phyloP scores from a whole-genome alignment of 2,888 invertebrate species.

The Ischnura elegans region DNA sequence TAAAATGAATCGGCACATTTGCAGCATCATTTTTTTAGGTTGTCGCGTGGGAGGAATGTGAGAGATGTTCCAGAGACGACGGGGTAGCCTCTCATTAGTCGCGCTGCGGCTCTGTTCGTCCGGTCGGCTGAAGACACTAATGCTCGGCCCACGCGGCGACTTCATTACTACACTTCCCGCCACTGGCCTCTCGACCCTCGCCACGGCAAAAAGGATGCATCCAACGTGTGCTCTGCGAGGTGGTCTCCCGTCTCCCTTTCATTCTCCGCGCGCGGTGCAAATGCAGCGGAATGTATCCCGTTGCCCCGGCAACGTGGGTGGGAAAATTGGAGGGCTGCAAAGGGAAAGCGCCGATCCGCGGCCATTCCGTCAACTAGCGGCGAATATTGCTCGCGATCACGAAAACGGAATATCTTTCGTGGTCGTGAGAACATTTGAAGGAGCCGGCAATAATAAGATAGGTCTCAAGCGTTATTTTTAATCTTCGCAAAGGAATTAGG shows the following conservation, averaged over 20 bases:
- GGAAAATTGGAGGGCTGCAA: not conserved
- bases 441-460: too few relatives aligned
- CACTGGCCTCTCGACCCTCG: not conserved
- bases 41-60: not conserved
- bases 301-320: not conserved
- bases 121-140: not conserved
- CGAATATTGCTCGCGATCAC: not conserved
- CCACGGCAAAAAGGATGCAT: not conserved
- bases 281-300: not conserved
- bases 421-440: too few relatives aligned
- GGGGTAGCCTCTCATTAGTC: not conserved
- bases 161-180: not conserved
- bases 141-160: not conserved
- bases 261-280: not conserved
- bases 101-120: not conserved
- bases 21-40: too few relatives aligned
- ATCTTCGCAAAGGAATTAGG: too few relatives aligned
- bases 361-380: not conserved
- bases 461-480: too few relatives aligned
- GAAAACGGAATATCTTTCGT: not conserved
- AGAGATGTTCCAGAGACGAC: not conserved
- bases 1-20: too few relatives aligned
- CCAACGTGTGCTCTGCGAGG: not conserved
- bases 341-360: not conserved
- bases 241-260: not conserved